Evolutionary conservation across 2,797 vertebrate species (phyloP).

Genomic region (Perodicticus potto): DNA sequence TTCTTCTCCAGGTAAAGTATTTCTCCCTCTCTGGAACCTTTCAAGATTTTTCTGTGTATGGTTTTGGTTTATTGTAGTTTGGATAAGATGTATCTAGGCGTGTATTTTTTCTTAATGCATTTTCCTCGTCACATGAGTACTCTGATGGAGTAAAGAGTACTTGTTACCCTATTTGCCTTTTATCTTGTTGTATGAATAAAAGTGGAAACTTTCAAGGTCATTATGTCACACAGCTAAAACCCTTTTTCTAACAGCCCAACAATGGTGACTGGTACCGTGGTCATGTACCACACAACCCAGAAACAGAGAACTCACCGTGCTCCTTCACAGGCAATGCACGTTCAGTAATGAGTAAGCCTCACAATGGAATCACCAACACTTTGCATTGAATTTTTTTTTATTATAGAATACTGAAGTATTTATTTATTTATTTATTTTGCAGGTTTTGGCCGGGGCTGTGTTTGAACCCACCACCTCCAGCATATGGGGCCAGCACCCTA

Average conservation of each 20-base stretch:
- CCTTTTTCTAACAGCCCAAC: neutral
- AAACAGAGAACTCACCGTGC: neutral
- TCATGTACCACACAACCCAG: neutral
- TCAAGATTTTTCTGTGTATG: neutral
- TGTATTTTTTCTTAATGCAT: neutral
- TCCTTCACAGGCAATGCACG: neutral
- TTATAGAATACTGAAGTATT: neutral
- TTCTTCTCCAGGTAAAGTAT: neutral
- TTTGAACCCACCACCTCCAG: no score
- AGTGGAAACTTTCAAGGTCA: neutral
- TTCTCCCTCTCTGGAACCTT: neutral
- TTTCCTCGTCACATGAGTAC: neutral
- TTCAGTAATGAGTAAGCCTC: neutral
- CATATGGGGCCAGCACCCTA: no score
- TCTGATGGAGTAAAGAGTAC: neutral
- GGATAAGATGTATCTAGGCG: fast-evolving
- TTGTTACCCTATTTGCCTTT: neutral
- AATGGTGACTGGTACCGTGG: neutral
- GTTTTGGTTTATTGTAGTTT: neutral
- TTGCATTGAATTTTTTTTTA: neutral
- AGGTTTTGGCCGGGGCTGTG: no score
- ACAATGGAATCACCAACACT: neutral
- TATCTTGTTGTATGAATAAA: neutral
- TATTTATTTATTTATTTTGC: no score
- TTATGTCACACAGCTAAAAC: neutral